Percentiles rank a stretch among this genome's conserved stretches.
Evolutionary conservation across 2,797 vertebrate species (phyloP).

Genomic region (Mus minutoides): DNA sequence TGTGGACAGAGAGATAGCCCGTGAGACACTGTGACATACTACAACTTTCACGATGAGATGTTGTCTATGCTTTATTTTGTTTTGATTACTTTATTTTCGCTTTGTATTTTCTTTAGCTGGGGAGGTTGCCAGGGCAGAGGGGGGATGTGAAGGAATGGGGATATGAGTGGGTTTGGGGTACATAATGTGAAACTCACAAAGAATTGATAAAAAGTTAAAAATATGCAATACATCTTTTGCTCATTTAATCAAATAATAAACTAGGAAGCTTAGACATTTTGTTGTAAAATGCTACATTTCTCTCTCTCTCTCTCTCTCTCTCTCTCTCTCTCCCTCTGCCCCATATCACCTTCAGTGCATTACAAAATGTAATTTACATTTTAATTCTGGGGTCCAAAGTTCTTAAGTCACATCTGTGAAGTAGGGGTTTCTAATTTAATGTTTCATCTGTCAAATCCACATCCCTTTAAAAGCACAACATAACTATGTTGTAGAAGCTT

Average conservation of each 20-base stretch:
- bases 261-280: not conserved
- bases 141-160: not conserved
- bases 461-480: conserved; percentile 5
- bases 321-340: no score
- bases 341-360: not conserved
- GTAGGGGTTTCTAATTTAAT: not conserved
- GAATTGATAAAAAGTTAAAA: not conserved
- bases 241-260: conserved; percentile 1
- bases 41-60: not conserved
- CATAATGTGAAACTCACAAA: not conserved
- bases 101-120: not conserved
- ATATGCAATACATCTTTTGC: not conserved
- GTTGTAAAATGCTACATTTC: not conserved
- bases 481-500: not conserved
- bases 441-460: not conserved
- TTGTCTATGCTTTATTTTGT: not conserved
- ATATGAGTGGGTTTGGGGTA: not conserved
- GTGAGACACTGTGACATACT: not conserved
- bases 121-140: not conserved
- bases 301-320: no score
- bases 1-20: no score
- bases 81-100: not conserved
- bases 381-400: not conserved
- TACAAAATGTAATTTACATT: conserved; percentile 29
- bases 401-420: not conserved